Base-by-base conservation (phyloP, 64 coral and sea anemone genomes). In the Dendronephthya gigantea region DNA sequence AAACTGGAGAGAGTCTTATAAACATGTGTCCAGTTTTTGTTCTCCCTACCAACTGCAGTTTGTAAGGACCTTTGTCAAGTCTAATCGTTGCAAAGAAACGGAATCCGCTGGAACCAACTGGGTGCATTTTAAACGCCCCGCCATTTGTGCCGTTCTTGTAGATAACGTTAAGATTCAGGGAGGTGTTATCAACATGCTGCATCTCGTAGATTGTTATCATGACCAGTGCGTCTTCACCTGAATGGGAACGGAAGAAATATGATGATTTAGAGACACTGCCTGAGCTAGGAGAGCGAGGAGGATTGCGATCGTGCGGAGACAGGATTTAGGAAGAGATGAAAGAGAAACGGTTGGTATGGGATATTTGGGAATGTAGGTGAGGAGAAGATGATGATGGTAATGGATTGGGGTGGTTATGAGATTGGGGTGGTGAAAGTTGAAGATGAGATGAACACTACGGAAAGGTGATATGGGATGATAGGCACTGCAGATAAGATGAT, bases 141-240 rank as follows among this genome's bases (percentile, higher is more conserved):
- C 36, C 72, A 79, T 36, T 17, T 19, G 30, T 79, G 72, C 72
- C 72, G 72, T 39, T 29, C 36, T 79, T 79, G 32, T 79, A 79
- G 32, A 34, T 34, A 29, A 79, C 72, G 15, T 79, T 79, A 7
- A 79, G 29, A 79, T 39, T 29, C 34, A 79, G 72, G 4, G 72
- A 79, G 25, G 2, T 79, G 15, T 15, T 39, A 7, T 79, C 72
- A 19, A 79, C 15, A 28, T 79, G 72, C 0, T 79, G 32, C 11
- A 79, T 34, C 32, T 79, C 72, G 29, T 16, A 39, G 2, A 79
- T 35, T 36, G 72, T 79, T 0, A 79, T 79, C 72, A 79, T 79
- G 16, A 79, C 72, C 72, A 79, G 12, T 29, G 29, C 72, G 29
- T 79, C 36, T 79, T 79, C 72, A 79, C 72, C 72, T 79, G 36